These are phyloP conservation scores for Drosophila jambulina DNA, from an alignment of 1,140 invertebrate species.

Conservation along the genomic window DNA sequence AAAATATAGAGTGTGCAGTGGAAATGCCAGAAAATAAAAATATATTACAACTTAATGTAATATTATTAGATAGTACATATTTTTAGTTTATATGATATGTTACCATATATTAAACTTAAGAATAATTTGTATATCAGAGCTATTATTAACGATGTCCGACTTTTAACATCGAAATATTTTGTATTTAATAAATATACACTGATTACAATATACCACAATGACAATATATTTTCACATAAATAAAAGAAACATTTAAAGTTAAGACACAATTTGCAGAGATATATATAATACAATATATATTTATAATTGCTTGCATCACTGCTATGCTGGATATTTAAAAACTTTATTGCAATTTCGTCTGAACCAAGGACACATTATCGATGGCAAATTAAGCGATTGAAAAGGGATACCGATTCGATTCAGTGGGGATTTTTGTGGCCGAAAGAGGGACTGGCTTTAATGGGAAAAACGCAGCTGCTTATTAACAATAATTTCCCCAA, in stretches of 20 bases:
- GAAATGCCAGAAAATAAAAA: too few relatives aligned
- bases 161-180: too few relatives aligned
- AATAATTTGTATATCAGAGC: too few relatives aligned
- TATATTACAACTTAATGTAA: too few relatives aligned
- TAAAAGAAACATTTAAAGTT: not conserved
- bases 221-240: not conserved
- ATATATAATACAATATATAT: not conserved
- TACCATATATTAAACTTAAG: too few relatives aligned
- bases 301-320: too few relatives aligned
- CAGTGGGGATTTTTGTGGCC: slow-evolving; percentile 32
- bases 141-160: too few relatives aligned
- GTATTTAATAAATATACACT: too few relatives aligned
- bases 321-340: not conserved
- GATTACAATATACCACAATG: too few relatives aligned
- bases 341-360: slow-evolving; percentile 20
- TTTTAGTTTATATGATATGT: too few relatives aligned
- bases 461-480: slow-evolving; percentile 68
- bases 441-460: slow-evolving; percentile 32
- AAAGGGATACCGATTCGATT: slow-evolving; percentile 18
- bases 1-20: too few relatives aligned
- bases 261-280: not conserved
- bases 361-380: slow-evolving; percentile 6
- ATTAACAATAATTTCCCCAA: slow-evolving; percentile 81
- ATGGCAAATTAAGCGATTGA: slow-evolving; percentile 20
- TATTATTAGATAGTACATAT: too few relatives aligned